Conservation (phyloP, 2,113 vertebrate species). For the Toxostoma redivivum region DNA sequence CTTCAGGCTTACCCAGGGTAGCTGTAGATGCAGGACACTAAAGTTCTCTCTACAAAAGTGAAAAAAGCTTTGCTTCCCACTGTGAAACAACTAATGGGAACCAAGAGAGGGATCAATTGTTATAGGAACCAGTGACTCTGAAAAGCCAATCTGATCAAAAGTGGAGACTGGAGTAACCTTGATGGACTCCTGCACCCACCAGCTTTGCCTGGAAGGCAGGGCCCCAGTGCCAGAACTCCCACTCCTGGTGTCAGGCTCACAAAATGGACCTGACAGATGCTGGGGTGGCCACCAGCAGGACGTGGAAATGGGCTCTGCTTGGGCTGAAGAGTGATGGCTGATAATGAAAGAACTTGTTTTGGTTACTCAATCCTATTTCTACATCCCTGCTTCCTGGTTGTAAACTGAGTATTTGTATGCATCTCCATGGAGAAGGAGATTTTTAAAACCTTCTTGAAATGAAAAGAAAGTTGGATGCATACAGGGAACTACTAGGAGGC, state of each 20-base stretch:
- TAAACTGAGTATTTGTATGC: background rate
- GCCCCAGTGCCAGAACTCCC: background rate
- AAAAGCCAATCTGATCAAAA: background rate
- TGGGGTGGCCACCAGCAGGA: background rate
- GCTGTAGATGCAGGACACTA: background rate
- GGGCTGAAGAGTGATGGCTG: background rate
- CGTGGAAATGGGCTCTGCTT: background rate
- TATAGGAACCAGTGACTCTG: background rate
- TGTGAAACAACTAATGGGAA: background rate
- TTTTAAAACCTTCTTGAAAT: background rate
- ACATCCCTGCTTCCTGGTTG: background rate
- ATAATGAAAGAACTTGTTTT: background rate
- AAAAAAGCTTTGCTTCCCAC: background rate
- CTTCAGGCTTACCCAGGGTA: background rate
- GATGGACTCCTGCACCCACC: background rate
- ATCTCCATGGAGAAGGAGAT: background rate
- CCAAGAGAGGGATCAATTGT: background rate
- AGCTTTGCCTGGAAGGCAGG: background rate
- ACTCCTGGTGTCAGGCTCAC: background rate
- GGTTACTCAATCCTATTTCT: background rate
- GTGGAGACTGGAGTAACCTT: background rate
- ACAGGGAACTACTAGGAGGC: background rate
- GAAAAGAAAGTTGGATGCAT: background rate
- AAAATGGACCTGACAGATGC: rapidly evolving
- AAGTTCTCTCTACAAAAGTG: background rate